Evolutionary conservation across 1,140 invertebrate genomes (phyloP), one percentile per base, ranked within the genome.

Genomic region (Halyomorpha halys): DNA sequence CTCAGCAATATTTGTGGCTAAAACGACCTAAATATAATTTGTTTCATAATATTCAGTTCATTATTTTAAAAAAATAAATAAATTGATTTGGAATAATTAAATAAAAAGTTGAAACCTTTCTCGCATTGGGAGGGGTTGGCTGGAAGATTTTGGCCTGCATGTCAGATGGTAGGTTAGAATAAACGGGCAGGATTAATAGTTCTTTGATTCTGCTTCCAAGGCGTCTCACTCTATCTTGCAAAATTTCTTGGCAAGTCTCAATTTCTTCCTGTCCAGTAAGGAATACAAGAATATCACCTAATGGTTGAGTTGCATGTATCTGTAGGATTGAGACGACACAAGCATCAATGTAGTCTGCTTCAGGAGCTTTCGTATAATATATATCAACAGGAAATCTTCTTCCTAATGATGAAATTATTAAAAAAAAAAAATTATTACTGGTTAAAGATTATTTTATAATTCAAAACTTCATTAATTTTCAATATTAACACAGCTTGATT

Each of bases 1-100:
- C 79, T 99, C 96, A 1, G 97, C 97, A 73, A 99, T 99, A 74
- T 99, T 99, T 21, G 97, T 99, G 1, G 97, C 97, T 21, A 99
- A 76, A 18, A 99, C 86, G 25, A 98, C 90, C 79, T 83, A 66
- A 65, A 72, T 63, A 64, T 65, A 65, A 71, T 67, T 67, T 27
- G 45, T 13, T 49, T 51, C 44, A 45, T 61, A 21, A 59, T 21
- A 59, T 25, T 60, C 19, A 65, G 44, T 19, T 49, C 9, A 18
- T 5, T 49, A 6, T 6, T 9, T 49, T 49, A 49, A 21, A 49
- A 49, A 16, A 49, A 49, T n/a, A 30, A 21, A 18, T 49, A 49
- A 19, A 49, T 49, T 1, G 5, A 49, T 2, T 11, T 2, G 47
- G 16, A 4, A 11, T 15, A 18, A 47, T 47, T 47, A 19, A 21